Conservation (phyloP, 2,888 invertebrate genomes). For the Hoplodrina blanda region DNA sequence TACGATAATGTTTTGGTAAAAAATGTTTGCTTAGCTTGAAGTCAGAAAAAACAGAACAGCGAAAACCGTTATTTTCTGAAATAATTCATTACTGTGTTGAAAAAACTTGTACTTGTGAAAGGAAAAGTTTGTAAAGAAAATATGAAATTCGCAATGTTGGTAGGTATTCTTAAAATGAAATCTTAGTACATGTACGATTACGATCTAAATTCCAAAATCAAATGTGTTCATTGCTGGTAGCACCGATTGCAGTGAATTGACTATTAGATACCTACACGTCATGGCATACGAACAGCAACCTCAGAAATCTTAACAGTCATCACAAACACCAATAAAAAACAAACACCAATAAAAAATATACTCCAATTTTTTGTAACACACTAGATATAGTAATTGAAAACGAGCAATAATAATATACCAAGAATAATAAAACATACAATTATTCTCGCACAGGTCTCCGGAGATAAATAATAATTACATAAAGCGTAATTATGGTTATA, state of each 20-base stretch:
- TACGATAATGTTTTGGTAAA: conserved; percentile 14
- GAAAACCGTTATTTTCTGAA: background rate
- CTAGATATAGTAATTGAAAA: background rate
- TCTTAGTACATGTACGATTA: background rate
- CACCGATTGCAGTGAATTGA: background rate
- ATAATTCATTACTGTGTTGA: background rate
- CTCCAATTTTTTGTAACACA: background rate
- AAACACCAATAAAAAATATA: background rate
- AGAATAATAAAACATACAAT: conserved; percentile 30
- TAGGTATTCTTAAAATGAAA: background rate
- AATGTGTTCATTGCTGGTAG: background rate
- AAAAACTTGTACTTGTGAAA: background rate
- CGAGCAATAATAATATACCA: conserved; percentile 1
- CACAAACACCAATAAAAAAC: background rate
- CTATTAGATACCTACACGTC: background rate
- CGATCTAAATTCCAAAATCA: background rate
- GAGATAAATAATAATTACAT: conserved; percentile 29
- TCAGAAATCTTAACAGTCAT: background rate
- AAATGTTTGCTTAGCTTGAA: conserved; percentile 6
- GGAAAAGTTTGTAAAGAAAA: too few species aligned
- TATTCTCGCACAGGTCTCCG: conserved; percentile 23
- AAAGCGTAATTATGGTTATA: conserved; percentile 27
- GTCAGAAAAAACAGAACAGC: background rate
- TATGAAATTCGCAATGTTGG: background rate
- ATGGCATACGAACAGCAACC: too few species aligned